Evolutionary conservation across 37 sponge, comb jelly and placozoan species (phyloP).

Genomic region (Agelas oroides): DNA sequence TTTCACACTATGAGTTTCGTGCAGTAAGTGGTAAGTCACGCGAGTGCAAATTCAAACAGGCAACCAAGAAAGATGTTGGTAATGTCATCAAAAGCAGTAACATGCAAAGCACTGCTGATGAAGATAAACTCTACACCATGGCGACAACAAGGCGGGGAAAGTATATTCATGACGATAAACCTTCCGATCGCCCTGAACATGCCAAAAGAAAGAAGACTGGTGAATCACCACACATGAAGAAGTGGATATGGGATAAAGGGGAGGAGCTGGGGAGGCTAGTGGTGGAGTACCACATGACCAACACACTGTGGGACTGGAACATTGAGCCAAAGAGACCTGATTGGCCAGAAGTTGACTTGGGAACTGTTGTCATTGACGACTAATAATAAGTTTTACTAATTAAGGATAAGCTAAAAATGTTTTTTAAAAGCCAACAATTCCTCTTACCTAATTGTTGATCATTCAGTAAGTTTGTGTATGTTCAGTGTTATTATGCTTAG

Average conservation of each 20-base stretch:
- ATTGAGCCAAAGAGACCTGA: slow-evolving; percentile 13
- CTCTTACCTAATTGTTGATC: no score
- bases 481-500: no score
- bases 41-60: slow-evolving; percentile 1
- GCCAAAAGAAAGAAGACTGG: neutral
- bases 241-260: slow-evolving; percentile 1
- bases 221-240: neutral
- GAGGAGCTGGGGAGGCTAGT: slow-evolving; percentile 17
- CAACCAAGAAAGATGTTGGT: slow-evolving; percentile 28
- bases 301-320: slow-evolving; percentile 22
- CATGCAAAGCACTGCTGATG: no score
- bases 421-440: no score
- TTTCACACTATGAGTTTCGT: slow-evolving; percentile 14
- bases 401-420: no score
- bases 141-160: slow-evolving; percentile 30
- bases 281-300: slow-evolving; percentile 29
- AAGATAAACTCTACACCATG: no score
- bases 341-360: no score
- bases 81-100: neutral
- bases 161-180: slow-evolving; percentile 7
- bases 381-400: no score
- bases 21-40: neutral
- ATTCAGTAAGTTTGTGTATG: no score
- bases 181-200: neutral
- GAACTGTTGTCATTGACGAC: no score